A percentile compares a stretch with the other conserved stretches of the same genome.
Evolutionary conservation across 2,888 invertebrate species (phyloP).

Genomic region (Leistus spinibarbis): DNA sequence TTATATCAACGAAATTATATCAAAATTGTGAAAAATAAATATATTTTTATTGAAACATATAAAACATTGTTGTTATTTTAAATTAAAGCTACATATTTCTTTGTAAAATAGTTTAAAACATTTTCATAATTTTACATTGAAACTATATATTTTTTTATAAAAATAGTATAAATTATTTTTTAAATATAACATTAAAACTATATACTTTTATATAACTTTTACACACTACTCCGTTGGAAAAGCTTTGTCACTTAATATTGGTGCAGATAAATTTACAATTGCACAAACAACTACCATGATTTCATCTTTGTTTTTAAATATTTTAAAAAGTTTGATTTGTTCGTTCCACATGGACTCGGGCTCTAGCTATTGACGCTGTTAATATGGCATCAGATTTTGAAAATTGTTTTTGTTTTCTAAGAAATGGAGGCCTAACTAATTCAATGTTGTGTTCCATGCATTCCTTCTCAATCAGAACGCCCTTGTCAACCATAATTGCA

Average conservation of each 20-base stretch:
- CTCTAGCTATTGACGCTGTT: not conserved
- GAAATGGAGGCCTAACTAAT: not conserved
- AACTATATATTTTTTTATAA: no score
- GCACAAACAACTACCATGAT: slow-evolving; percentile 3
- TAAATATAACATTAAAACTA: no score
- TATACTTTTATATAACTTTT: not conserved
- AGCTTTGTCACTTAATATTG: not conserved
- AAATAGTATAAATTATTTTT: no score
- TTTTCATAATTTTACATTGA: no score
- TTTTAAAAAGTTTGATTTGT: not conserved
- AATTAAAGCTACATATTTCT: no score
- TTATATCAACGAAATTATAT: no score
- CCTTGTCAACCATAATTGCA: slow-evolving; percentile 10
- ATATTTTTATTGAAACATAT: no score
- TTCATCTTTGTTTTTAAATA: slow-evolving; percentile 9
- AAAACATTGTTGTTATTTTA: no score
- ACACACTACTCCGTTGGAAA: not conserved
- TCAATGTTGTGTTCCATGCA: not conserved
- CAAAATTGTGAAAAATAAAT: no score
- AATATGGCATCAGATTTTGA: not conserved
- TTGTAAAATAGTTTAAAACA: no score
- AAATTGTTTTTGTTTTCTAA: not conserved
- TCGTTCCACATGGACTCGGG: slow-evolving; percentile 4
- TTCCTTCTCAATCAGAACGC: not conserved
- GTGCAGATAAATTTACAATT: not conserved